Evolutionary conservation across 2,113 vertebrate species (phyloP), one percentile per base, ranked within the genome.

Genomic region (Pelecanoides urinatrix): DNA sequence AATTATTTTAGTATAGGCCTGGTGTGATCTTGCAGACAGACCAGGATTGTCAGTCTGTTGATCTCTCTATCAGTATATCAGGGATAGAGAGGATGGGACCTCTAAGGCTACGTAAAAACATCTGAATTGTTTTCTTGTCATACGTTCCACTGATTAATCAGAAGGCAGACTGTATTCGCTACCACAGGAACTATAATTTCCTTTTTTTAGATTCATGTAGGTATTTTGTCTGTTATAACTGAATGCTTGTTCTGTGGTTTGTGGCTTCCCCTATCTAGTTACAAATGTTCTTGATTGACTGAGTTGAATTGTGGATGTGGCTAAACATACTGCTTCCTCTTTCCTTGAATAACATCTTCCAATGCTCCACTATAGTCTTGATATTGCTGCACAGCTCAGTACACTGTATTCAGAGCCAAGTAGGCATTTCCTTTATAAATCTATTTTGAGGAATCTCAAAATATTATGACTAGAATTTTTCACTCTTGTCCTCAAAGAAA

Each of bases 231-330:
- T 89, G 27, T 73, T 90, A 38, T 30, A 88, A 74, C 79, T 68
- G 22, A 4, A 32, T 63, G 73, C 75, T 71, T 92, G 53, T 83
- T 88, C 50, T 91, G 93, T 82, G 96, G 97, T 85, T 98, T 97
- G 96, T 91, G 95, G 97, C 50, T 92, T 93, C 38, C 62, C 29
- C 7, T n/a, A 50, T 19, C 32, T 83, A 83, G 45, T 88, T 92
- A 59, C n/a, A 78, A 80, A 56, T 84, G 61, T 42, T 88, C 87
- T 87, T 42, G 61, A 95, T 22, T 90, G 61, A 95, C 21, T 90
- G 77, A 91, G 90, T 45, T 59, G 50, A 81, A 65, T 32, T 95
- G 85, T 56, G 50, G n/a, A 78, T 95, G 85, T 95, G 94, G 93
- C 74, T 88, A 86, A 63, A 66, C 14, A 56, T 73, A 93, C 10